phyloP scores from a whole-genome alignment of 2,888 invertebrate genomes.

The Pteria penguin region DNA sequence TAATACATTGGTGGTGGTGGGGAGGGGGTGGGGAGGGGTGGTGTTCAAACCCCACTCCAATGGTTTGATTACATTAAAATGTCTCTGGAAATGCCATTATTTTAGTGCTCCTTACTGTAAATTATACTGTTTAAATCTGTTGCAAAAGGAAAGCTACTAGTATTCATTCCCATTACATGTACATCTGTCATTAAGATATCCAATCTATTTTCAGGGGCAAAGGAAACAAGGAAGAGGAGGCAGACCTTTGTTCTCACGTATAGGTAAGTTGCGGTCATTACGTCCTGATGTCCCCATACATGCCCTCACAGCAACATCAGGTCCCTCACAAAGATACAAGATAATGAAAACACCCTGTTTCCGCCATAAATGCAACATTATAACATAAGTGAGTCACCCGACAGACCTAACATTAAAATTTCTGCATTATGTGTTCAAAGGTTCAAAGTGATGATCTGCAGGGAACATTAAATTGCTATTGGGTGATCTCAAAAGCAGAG shows the following conservation, averaged over 20 bases:
- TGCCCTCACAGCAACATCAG: conserved; percentile 30
- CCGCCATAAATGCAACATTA: not conserved
- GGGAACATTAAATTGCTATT: too few species aligned
- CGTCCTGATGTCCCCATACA: conserved; percentile 3
- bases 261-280: conserved; percentile 27
- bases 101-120: too few species aligned
- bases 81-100: not conserved
- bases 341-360: conserved; percentile 30
- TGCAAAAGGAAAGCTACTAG: not conserved
- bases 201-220: conserved; percentile 29
- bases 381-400: conserved; percentile 25
- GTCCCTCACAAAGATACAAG: conserved; percentile 23
- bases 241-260: conserved; percentile 17
- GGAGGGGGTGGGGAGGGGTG: too few species aligned
- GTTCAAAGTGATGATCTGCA: too few species aligned
- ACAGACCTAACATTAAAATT: conserved; percentile 25
- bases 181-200: too few species aligned
- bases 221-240: not conserved
- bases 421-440: too few species aligned
- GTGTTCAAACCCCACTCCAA: too few species aligned
- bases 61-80: not conserved
- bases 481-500: not conserved
- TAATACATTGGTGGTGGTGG: too few species aligned
- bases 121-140: too few species aligned
- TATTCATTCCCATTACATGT: too few species aligned